Base-by-base conservation (phyloP, 1,140 invertebrate species). In the Eciton burchellii region DNA sequence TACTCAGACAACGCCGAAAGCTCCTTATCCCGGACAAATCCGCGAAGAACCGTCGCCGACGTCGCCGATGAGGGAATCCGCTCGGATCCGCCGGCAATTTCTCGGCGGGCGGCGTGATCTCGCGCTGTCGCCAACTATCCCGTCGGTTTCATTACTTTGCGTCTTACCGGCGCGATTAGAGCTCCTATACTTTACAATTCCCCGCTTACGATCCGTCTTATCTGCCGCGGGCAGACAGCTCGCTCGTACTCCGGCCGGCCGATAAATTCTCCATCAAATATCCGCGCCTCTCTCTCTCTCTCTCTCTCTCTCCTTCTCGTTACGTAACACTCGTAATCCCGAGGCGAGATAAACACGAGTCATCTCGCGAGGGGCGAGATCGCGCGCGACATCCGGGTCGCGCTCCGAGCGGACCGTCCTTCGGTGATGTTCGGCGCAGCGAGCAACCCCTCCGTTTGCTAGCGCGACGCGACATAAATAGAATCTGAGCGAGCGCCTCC, bases 1-100 rank as follows among this genome's bases (percentile, higher is more conserved):
- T 76, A 68, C n/a, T n/a, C 60, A 81, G 74, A 84, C 45, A 84
- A 84, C 73, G 73, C n/a, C 54, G 29, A 72, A 84, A 84, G 82
- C 82, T 70, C 84, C 84, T 85, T 84, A 85, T 84, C 82, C 52
- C 24, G 56, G 68, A 73, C 81, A 84, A 83, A 83, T 84, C 73
- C 81, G 81, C 49, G 62, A 76, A 59, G 81, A 83, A 45, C 60
- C 43, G 24, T 76, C 43, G 79, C 52, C 79, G 47, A 73, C 60
- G 77, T 71, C 71, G 43, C 52, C 71, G 35, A 63, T n/a, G n/a
- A n/a, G n/a, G n/a, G 81, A 76, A 82, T 82, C 81, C 81, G 47
- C 35, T 82, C 59, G 77, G 81, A 82, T 77, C 81, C 70, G 57
- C 43, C 47, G 77, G 81, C 59, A 74, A 82, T 82, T 82, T 76